Evolutionary conservation across 2,888 invertebrate genomes (phyloP), one percentile per base, ranked within the genome.

Genomic region (Muschampia plurimacula): DNA sequence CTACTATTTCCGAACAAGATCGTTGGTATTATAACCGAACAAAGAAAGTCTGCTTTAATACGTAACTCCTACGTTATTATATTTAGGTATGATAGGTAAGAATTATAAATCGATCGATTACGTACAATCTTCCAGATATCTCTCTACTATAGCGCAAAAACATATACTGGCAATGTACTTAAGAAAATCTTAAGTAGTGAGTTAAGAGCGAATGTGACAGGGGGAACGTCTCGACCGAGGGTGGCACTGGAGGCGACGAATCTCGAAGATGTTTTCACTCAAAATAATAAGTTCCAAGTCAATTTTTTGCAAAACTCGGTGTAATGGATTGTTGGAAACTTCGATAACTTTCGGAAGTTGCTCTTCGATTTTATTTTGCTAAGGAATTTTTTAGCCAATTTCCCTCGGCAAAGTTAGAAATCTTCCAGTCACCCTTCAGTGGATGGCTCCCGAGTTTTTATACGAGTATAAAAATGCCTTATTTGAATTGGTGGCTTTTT

Each of bases 301-400:
- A 89, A 87, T 92, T 93, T 94, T 93, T 93, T 90, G 88, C 90
- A 86, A 91, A 92, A 93, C 91, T 91, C 88, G 88, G 92, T 92
- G 93, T 93, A 93, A 93, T 93, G 92, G 93, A 92, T 94, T 94
- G 93, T 93, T 91, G 91, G 89, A 80, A 92, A 93, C 84, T 94
- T 92, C 90, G 90, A 94, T 93, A 94, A 94, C 90, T 94, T 93
- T 92, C 90, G 93, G 93, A 93, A 92, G 91, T 89, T 87, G 91
- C 90, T 92, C 90, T 89, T 89, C 89, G 92, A 91, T 92, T 92
- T 92, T 91, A 92, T 92, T 93, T 92, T 88, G 86, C 89, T 78
- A 84, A 87, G 85, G 90, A 92, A 91, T 92, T 93, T 93, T 93
- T 93, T 92, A 92, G 92, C 91, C 93, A 93, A 93, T 93, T 93